Conservation (phyloP, 2,113 vertebrate species). For the Bos indicus region DNA sequence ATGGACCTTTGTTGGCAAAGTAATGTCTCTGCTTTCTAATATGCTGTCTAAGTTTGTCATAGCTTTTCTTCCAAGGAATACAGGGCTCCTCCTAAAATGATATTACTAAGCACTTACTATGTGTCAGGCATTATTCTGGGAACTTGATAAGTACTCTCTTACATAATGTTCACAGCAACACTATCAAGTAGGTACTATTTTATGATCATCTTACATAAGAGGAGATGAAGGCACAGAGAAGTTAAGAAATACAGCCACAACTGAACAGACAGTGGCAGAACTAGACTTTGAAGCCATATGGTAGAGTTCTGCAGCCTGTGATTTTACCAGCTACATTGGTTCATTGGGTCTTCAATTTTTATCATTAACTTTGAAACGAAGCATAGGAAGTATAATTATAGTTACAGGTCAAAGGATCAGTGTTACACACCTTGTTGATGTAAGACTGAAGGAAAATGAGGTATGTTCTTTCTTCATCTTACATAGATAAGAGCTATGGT, state of each 20-base stretch:
- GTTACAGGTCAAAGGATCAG: neutral
- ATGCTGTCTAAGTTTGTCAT: neutral
- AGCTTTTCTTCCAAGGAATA: neutral
- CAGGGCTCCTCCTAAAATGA: neutral
- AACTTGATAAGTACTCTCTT: neutral
- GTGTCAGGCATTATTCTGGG: neutral
- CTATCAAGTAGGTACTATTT: neutral
- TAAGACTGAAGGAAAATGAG: neutral
- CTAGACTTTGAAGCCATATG: neutral
- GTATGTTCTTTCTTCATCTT: neutral
- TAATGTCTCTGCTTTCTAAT: neutral
- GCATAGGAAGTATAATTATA: neutral
- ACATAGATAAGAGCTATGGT: neutral
- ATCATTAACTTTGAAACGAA: neutral
- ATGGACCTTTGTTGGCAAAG: neutral
- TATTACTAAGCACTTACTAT: neutral
- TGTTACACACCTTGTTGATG: neutral
- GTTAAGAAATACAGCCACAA: neutral
- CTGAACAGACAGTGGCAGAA: neutral
- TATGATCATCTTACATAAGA: neutral
- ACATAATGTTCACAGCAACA: neutral
- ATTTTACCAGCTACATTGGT: neutral
- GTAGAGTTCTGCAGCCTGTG: neutral
- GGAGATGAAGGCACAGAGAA: neutral
- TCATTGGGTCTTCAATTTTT: neutral